Evolutionary conservation across 2,113 vertebrate species (phyloP), one percentile per base, ranked within the genome.

Genomic region (Philantomba maxwellii): DNA sequence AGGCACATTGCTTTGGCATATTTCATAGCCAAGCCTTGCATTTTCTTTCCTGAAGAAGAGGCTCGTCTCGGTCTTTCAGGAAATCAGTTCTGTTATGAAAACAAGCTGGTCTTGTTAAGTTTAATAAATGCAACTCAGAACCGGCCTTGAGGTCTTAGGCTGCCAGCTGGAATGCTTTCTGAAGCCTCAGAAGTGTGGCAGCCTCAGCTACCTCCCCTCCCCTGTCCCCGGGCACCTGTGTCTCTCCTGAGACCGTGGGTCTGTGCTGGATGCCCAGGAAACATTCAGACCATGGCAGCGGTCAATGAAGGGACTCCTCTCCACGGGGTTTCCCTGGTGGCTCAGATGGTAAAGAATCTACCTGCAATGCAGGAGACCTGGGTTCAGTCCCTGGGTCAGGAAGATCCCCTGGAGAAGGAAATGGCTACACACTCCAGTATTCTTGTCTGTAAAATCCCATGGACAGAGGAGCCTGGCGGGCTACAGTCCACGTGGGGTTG

Each of bases 111-210:
- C 12, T 16, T 36, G 12, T 26, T 87, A 75, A 73, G 36, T 53
- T 96, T 70, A 73, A 47, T 81, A 60, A 90, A 86, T 81, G 62
- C 36, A 17, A 53, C 51, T 73, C 45, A 82, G 82, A 86, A 82
- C 87, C 2, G 2, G 62, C 49, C 26, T 2, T 25, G 28, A 57
- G 21, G 45, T 45, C 81, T 33, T 39, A 17, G 60, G 60, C 51
- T 55, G 36, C 14, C 78, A 28, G 21, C 33, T 28, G 58, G 81
- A 80, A 23, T 17, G 26, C 73, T 39, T 33, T 28, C 86, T 81
- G 73, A 73, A 81, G 51, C 62, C 83, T 51, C 25, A 3, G 7
- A 39, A 49, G 39, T 7, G 14, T 87, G 49, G 26, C 51, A 70
- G 16, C 26, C 19, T 19, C 12, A 2, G 80, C 33, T 19, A 17